phyloP scores from a whole-genome alignment of 2,113 vertebrate species.

The Tinamus guttatus region DNA sequence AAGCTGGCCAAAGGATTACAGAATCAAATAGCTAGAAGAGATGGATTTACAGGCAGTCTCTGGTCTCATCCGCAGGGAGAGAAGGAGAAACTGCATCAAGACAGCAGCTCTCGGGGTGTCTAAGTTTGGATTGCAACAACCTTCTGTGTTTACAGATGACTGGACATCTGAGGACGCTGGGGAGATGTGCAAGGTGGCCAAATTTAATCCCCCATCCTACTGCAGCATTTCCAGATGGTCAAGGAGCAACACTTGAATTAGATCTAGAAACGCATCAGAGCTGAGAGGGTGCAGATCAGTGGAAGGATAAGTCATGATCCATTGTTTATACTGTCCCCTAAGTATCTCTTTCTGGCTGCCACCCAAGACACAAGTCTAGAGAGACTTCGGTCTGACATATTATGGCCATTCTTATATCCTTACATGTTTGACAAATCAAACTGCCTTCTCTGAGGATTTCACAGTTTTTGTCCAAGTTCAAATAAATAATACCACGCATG shows the following conservation, averaged over 20 bases:
- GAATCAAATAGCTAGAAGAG: not conserved
- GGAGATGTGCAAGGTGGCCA: not conserved
- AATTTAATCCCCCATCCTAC: not conserved
- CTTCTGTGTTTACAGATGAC: not conserved
- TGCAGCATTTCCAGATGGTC: not conserved
- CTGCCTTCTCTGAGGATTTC: not conserved
- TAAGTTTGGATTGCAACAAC: not conserved
- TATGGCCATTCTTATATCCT: not conserved
- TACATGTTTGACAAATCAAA: not conserved
- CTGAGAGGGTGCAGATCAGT: not conserved
- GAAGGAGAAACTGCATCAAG: not conserved
- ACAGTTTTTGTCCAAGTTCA: not conserved
- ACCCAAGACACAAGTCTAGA: not conserved
- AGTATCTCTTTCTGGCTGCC: not conserved
- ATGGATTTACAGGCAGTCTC: not conserved
- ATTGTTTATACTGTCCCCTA: not conserved
- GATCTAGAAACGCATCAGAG: not conserved
- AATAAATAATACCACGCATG: not conserved
- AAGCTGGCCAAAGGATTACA: not conserved
- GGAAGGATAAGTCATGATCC: not conserved
- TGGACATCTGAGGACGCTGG: not conserved
- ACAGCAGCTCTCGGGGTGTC: not conserved
- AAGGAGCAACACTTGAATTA: not conserved
- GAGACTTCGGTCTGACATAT: not conserved
- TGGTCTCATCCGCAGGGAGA: not conserved